Evolutionary conservation across 2,113 vertebrate species (phyloP).

Genomic region (Ptyas mucosa): DNA sequence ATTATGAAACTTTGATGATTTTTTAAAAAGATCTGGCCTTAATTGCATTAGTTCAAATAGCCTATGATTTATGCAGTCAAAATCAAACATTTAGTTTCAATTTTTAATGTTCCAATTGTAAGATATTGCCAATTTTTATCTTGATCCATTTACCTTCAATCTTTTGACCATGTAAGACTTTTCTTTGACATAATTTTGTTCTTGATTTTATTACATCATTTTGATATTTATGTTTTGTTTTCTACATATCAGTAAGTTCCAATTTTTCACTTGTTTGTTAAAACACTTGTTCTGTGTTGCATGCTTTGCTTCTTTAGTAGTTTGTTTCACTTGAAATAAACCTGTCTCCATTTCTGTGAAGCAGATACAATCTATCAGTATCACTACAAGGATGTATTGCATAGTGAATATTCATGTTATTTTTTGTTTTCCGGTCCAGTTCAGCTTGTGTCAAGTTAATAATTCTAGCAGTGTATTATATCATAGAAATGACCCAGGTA

Average conservation of each 20-base stretch:
- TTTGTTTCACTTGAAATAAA: background rate
- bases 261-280: background rate
- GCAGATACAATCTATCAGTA: background rate
- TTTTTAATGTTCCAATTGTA: background rate
- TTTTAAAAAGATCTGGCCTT: background rate
- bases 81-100: background rate
- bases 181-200: background rate
- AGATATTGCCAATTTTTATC: background rate
- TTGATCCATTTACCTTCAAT: background rate
- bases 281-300: background rate
- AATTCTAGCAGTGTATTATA: background rate
- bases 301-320: background rate
- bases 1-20: background rate
- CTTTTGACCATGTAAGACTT: background rate
- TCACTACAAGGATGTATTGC: background rate
- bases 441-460: background rate
- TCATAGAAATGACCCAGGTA: background rate
- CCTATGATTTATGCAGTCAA: background rate
- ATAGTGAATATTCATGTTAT: background rate
- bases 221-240: background rate
- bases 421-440: background rate
- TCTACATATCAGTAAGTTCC: background rate
- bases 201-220: background rate
- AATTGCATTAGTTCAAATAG: background rate
- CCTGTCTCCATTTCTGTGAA: background rate